Percentiles rank a stretch among this genome's conserved stretches.
These are phyloP conservation scores for Aix galericulata DNA, from an alignment of 2,113 vertebrate species.

Conservation along the genomic window DNA sequence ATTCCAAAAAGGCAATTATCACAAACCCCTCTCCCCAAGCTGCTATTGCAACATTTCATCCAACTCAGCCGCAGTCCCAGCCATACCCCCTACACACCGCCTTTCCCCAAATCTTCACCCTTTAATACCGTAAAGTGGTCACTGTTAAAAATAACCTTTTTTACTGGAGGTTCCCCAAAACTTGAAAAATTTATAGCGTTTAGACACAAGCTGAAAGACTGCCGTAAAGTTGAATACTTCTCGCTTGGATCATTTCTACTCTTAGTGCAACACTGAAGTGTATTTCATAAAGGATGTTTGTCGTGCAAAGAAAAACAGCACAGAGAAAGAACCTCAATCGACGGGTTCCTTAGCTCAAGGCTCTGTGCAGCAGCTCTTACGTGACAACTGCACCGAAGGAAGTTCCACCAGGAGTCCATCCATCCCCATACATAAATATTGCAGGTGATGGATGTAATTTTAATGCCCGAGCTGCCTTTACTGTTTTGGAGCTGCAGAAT, in stretches of 20 bases:
- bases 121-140: neutral
- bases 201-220: neutral
- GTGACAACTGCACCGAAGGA: neutral
- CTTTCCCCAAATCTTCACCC: neutral
- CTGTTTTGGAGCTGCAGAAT: neutral
- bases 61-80: neutral
- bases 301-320: neutral
- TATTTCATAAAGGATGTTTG: neutral
- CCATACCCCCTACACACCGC: rapidly evolving
- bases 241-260: neutral
- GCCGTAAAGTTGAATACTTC: neutral
- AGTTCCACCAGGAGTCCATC: neutral
- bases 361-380: neutral
- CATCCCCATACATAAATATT: rapidly evolving
- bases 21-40: neutral
- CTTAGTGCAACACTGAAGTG: neutral
- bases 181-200: neutral
- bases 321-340: neutral
- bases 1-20: neutral
- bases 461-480: neutral
- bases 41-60: neutral
- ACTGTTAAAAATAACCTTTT: neutral
- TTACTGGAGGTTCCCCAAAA: neutral
- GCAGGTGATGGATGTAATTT: neutral
- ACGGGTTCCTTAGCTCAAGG: neutral